A percentile compares a stretch with the other conserved stretches of the same genome.
Evolutionary conservation across 2,888 invertebrate species (phyloP).

Genomic region (Ischnura elegans): DNA sequence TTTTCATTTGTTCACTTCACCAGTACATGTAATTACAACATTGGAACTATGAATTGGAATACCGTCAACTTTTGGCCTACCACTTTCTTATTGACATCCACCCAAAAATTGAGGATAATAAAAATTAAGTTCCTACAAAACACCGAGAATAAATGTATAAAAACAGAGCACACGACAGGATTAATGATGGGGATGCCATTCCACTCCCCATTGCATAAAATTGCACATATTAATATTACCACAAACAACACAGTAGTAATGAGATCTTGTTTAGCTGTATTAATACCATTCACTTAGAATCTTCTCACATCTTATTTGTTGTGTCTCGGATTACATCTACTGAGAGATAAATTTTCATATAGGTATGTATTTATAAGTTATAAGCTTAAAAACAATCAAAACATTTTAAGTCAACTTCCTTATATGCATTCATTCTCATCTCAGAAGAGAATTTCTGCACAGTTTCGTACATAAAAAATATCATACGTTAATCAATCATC

Average conservation of each 20-base stretch:
- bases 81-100: conserved; percentile 66
- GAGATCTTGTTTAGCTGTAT: conserved; percentile 59
- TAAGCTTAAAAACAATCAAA: conserved; percentile 61
- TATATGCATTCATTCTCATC: conserved; percentile 49
- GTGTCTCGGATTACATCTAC: conserved; percentile 49
- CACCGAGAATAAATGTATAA: conserved; percentile 69
- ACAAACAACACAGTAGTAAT: conserved; percentile 67
- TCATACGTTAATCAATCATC: conserved; percentile 6
- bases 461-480: conserved; percentile 47
- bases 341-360: conserved; percentile 60
- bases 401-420: conserved; percentile 42
- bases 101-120: conserved; percentile 64
- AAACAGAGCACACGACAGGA: conserved; percentile 66
- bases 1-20: conserved; percentile 67
- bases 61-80: conserved; percentile 67
- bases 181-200: conserved; percentile 60
- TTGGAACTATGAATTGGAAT: conserved; percentile 55
- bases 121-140: conserved; percentile 59
- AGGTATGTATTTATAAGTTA: conserved; percentile 60
- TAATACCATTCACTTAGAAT: conserved; percentile 64
- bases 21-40: conserved; percentile 67
- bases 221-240: conserved; percentile 61
- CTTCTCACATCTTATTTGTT: conserved; percentile 52
- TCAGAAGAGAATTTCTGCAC: conserved; percentile 49
- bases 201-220: conserved; percentile 58